These are phyloP conservation scores for Bombus turneri DNA, from an alignment of 1,140 invertebrate genomes.

Conservation along the genomic window DNA sequence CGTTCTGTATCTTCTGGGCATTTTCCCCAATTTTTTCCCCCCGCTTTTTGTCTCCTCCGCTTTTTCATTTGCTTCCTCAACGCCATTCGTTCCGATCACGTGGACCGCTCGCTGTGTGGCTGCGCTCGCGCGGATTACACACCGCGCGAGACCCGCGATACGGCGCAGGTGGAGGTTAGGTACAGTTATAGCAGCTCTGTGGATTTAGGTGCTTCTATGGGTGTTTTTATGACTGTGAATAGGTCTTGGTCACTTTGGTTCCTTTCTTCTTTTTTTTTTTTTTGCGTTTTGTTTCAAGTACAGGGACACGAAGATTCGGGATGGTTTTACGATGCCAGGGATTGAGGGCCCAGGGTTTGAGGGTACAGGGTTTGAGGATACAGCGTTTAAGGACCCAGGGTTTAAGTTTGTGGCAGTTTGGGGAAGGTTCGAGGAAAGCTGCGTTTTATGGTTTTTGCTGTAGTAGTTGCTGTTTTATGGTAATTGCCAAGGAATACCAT, in stretches of 20 bases:
- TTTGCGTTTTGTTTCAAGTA: no score
- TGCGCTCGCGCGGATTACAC: not conserved
- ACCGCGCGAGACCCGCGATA: not conserved
- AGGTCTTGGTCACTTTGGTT: not conserved
- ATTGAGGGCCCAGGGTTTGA: not conserved
- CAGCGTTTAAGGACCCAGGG: no score
- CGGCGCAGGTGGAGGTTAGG: not conserved
- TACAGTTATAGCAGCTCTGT: not conserved
- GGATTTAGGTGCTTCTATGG: not conserved
- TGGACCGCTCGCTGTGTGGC: not conserved
- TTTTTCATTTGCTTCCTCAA: not conserved
- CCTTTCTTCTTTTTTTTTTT: rapidly evolving
- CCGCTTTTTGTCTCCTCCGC: not conserved
- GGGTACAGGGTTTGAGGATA: no score
- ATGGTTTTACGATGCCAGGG: not conserved
- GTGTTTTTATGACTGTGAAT: not conserved
- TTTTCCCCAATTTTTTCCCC: no score
- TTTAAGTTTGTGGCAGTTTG: no score
- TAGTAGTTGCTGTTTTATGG: no score
- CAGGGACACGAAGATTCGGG: not conserved
- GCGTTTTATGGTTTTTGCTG: no score
- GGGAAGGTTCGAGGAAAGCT: no score
- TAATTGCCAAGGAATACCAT: no score
- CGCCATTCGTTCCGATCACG: not conserved
- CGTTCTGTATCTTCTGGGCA: no score